phyloP scores from a whole-genome alignment of 2,113 vertebrate species.

The Gila orcuttii region DNA sequence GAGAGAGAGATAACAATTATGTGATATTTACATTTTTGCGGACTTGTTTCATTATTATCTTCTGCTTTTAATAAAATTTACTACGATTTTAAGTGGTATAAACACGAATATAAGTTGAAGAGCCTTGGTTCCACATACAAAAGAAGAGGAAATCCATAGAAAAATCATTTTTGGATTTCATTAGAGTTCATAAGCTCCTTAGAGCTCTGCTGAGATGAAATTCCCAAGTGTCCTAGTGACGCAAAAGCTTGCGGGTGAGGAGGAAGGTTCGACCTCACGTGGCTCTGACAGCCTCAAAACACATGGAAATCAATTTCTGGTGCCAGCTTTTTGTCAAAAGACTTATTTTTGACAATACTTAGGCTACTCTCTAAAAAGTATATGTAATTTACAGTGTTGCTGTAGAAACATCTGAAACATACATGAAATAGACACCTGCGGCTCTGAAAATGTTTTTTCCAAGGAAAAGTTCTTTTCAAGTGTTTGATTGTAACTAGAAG shows the following conservation, averaged over 20 bases:
- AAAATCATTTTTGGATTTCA: not conserved
- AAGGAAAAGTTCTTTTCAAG: not conserved
- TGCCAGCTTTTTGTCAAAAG: not conserved
- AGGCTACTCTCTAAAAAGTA: not conserved
- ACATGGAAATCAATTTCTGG: not conserved
- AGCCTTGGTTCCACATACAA: not conserved
- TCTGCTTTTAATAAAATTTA: not conserved
- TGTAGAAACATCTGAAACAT: not conserved
- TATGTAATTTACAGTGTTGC: not conserved
- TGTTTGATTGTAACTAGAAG: not conserved
- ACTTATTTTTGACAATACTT: not conserved
- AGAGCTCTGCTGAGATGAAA: not conserved
- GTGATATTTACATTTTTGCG: not conserved
- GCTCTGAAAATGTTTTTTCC: slow-evolving; percentile 10
- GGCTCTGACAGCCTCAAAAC: not conserved
- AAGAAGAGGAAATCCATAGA: not conserved
- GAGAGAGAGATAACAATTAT: not conserved
- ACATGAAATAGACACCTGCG: not conserved
- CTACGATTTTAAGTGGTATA: not conserved
- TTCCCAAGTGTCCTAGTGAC: slow-evolving; percentile 1
- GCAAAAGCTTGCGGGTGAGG: not conserved
- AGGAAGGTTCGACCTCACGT: not conserved
- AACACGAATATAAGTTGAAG: not conserved
- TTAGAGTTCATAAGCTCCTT: not conserved
- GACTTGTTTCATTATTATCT: not conserved